Base-by-base conservation (phyloP, 2,797 vertebrate genomes). In the Ispidina lecontei region DNA sequence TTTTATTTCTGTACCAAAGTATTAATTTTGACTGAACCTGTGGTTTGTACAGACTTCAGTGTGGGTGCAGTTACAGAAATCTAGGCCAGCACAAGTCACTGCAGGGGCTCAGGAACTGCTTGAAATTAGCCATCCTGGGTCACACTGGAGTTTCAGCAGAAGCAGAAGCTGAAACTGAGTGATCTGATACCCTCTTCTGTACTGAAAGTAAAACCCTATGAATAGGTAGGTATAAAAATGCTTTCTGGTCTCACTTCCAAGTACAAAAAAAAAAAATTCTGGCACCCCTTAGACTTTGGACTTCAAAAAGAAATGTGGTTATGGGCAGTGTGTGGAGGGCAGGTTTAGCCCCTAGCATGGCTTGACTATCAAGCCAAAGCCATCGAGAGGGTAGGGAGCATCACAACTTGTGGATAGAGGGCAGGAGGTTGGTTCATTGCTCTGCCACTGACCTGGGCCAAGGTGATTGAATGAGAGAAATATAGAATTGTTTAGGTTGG, bases 191-290 rank as follows among this genome's bases (percentile, higher is more conserved):
- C 26, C 7, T 85, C 28, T 93, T 83, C 69, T 63, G 47, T 80
- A 69, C 87, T 91, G 87, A 93, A 90, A 96, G 87, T 83, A 90
- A 84, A 91, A 62, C 7, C 23, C 71, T 91, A 33, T 95, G 65
- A 92, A 91, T 91, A 83, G 46, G 15, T 77, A 77, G 35, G 67
- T 94, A 35, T 80, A 75, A 93, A 89, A 94, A 84, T 83, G 65
- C 46, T 76, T 76, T 35, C 64, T 84, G 46, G 43, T 88, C 77
- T 96, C 80, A 55, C 56, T 92, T 93, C 72, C 65, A 79, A 72
- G 46, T 76, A 43, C 59, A 58, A 35, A 74, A 94, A 93, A 87
- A 59, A 1, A 3, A 14, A 1, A 14, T 49, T 5, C 20, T 81
- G 33, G 13, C 43, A 63, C 51, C 14, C 31, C 17, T 31, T 85